phyloP scores from a whole-genome alignment of 2,888 invertebrate genomes.

The Caenorhabditis sp. region DNA sequence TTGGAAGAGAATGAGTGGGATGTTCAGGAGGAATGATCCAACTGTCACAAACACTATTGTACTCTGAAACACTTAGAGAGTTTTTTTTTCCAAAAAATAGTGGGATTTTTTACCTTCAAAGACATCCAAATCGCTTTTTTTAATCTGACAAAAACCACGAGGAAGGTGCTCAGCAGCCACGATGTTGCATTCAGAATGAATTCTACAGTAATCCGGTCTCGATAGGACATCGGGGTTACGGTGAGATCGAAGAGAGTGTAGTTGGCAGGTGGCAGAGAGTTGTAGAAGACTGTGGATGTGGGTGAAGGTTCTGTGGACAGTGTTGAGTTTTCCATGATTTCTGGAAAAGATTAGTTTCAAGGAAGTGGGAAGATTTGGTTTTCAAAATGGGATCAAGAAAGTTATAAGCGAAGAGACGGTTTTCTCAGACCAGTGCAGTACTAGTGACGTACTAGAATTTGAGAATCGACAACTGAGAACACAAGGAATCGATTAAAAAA shows the following conservation, averaged over 20 bases:
- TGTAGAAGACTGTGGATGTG: conserved; percentile 19
- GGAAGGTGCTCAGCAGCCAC: conserved; percentile 42
- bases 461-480: too few species aligned
- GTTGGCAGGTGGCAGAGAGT: conserved; percentile 16
- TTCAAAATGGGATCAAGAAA: too few species aligned
- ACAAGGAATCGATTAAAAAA: too few species aligned
- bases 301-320: neutral
- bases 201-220: conserved; percentile 59
- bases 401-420: too few species aligned
- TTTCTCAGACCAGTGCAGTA: too few species aligned
- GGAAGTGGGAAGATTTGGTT: too few species aligned
- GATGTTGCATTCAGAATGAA: conserved; percentile 54
- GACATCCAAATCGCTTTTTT: conserved; percentile 52
- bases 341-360: neutral
- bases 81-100: too few species aligned
- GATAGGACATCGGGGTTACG: conserved; percentile 61
- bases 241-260: conserved; percentile 41
- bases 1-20: conserved; percentile 56
- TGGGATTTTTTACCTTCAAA: conserved; percentile 27
- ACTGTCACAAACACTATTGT: conserved; percentile 64
- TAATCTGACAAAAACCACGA: conserved; percentile 52
- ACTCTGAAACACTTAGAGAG: too few species aligned
- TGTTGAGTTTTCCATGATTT: conserved; percentile 5
- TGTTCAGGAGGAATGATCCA: conserved; percentile 54
- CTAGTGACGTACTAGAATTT: too few species aligned